Evolutionary conservation across 2,113 vertebrate species (phyloP), one percentile per base, ranked within the genome.

Genomic region (Alligator mississippiensis): DNA sequence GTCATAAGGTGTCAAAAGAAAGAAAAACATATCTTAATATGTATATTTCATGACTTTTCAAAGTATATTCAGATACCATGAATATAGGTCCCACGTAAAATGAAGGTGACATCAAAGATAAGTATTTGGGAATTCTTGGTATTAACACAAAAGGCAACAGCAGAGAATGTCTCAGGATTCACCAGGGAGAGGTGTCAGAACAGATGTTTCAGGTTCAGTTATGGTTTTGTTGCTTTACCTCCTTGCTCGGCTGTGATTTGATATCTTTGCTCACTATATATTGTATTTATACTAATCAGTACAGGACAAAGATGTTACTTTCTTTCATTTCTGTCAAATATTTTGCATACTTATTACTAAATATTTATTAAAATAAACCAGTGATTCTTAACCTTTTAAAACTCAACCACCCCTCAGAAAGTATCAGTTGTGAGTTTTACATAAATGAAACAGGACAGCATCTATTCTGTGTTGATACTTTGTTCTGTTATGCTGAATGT

Each of bases 101-200:
- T 57, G 55, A 81, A 70, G 21, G 28, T 64, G 88, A 63, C 8
- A 25, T 62, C 58, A 75, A 90, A 91, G 17, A 62, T n/a, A 77
- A 86, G 24, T 16, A 78, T 60, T 3, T 79, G 12, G n/a, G 24
- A 2, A 27, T 64, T 64, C 0, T 1, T 81, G 77, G 24, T 62
- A 10, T 62, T 62, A 62, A 62, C 75, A 34, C 5, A 38, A 88
- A 2, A 80, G 47, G 9, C 25, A 58, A 11, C 34, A 92, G 90
- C 5, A 4, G 22, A 77, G 30, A 30, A 1, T 60, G 9, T 16
- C 80, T 11, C 54, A 83, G 47, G 4, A 87, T 34, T 55, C 30
- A 19, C 5, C 66, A 57, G 82, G 82, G 9, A 2, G 0, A 28
- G 28, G 5, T 19, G 30, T 64, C 0, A 0, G 28, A 87, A 70